Evolutionary conservation across 2,797 vertebrate species (phyloP).

Genomic region (Epinephelus coioides): DNA sequence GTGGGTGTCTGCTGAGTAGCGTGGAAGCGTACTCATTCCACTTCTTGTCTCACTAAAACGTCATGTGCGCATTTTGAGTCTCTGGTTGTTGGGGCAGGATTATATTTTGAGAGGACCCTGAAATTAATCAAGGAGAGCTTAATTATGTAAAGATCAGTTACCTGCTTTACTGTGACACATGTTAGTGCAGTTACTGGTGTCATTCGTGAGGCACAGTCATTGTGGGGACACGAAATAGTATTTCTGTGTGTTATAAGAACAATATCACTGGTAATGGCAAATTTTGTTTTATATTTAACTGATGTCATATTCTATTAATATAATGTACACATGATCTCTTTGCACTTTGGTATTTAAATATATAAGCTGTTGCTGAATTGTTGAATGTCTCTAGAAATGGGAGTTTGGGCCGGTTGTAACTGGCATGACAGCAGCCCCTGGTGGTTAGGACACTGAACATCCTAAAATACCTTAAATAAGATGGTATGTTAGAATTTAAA

Average conservation of each 20-base stretch:
- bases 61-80: conserved; percentile 3
- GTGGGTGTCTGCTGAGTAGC: conserved; percentile 44
- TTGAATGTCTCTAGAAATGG: conserved; percentile 8
- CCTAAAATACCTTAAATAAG: background rate
- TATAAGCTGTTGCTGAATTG: background rate
- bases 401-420: conserved; percentile 22
- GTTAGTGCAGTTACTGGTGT: background rate
- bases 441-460: conserved; percentile 51
- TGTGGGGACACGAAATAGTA: background rate
- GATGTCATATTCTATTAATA: background rate
- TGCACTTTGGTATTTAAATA: conserved; percentile 8
- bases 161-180: background rate
- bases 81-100: background rate
- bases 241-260: background rate
- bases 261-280: background rate
- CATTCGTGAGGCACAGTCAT: background rate
- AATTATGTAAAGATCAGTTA: background rate
- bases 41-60: conserved; percentile 15
- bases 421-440: conserved; percentile 70
- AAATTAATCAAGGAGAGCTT: conserved; percentile 1
- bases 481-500: background rate
- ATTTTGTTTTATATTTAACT: background rate
- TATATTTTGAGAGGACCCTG: background rate
- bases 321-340: background rate
- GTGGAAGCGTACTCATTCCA: conserved; percentile 26